Conservation (phyloP, 1,140 invertebrate genomes). For the Listronotus oregonensis region DNA sequence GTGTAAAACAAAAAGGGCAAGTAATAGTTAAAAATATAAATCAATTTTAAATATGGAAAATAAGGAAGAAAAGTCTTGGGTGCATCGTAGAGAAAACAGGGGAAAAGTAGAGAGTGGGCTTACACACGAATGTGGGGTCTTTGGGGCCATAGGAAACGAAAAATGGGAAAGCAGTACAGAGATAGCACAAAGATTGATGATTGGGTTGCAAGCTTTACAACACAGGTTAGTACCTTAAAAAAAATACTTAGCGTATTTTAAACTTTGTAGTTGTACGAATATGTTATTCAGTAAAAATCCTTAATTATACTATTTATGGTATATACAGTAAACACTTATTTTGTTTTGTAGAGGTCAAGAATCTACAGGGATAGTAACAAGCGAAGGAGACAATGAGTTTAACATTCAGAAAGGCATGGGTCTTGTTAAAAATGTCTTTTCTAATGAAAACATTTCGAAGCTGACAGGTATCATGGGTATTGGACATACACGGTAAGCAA, state of each 20-base stretch:
- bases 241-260: too few species aligned
- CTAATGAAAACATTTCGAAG: slow-evolving; percentile 81
- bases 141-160: slow-evolving; percentile 82
- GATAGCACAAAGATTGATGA: slow-evolving; percentile 78
- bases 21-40: too few species aligned
- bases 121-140: slow-evolving; percentile 89
- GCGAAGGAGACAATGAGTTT: slow-evolving; percentile 80
- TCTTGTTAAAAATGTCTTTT: slow-evolving; percentile 90
- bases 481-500: slow-evolving; percentile 83
- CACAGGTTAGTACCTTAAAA: slow-evolving; percentile 71
- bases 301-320: too few species aligned
- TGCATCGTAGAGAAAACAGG: slow-evolving; percentile 15
- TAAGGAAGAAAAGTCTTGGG: not conserved
- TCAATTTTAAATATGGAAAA: too few species aligned
- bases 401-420: slow-evolving; percentile 91
- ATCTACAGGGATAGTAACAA: slow-evolving; percentile 94
- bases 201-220: slow-evolving; percentile 93
- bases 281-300: too few species aligned
- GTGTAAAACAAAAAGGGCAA: too few species aligned
- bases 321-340: too few species aligned
- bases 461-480: slow-evolving; percentile 92
- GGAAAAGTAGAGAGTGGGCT: slow-evolving; percentile 37
- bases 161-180: slow-evolving; percentile 66
- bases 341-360: slow-evolving; percentile 81
- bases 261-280: too few species aligned